These are phyloP conservation scores for Oreonectes daqikongensis DNA, from an alignment of 2,797 vertebrate genomes.

Conservation along the genomic window DNA sequence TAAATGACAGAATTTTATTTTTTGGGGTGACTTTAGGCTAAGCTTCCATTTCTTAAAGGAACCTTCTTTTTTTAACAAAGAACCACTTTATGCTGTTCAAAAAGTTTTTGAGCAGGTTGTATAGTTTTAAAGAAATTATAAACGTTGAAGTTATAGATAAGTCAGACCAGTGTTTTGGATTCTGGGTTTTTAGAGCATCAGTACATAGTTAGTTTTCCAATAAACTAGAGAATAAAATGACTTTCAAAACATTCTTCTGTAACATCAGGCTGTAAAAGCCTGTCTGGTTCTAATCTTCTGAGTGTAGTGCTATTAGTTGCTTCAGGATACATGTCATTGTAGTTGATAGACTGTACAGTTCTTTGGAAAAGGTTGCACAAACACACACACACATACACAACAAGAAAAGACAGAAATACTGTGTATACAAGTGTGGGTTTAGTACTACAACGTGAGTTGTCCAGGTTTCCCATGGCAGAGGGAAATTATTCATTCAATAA, in stretches of 20 bases:
- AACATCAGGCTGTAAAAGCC: constrained; percentile 6
- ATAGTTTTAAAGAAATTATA: not conserved
- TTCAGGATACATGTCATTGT: not conserved
- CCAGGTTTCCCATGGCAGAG: constrained; percentile 26
- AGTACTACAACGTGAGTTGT: not conserved
- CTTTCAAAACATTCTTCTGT: not conserved
- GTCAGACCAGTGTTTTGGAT: not conserved
- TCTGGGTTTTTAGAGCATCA: not conserved
- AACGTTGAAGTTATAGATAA: not conserved
- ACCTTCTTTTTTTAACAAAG: not conserved
- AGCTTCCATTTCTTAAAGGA: too few relatives aligned
- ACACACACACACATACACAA: not conserved
- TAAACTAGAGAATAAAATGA: not conserved
- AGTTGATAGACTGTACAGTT: not conserved
- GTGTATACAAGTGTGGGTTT: not conserved
- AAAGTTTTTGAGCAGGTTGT: not conserved
- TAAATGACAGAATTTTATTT: too few relatives aligned
- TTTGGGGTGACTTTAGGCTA: too few relatives aligned
- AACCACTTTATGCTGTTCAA: not conserved
- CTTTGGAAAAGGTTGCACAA: constrained; percentile 1
- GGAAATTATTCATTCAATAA: constrained; percentile 18
- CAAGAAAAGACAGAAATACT: not conserved
- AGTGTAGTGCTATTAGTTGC: not conserved
- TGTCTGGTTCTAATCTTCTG: not conserved
- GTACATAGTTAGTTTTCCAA: not conserved